Conservation (phyloP, 2,113 vertebrate genomes). For the Rattus rattus region DNA sequence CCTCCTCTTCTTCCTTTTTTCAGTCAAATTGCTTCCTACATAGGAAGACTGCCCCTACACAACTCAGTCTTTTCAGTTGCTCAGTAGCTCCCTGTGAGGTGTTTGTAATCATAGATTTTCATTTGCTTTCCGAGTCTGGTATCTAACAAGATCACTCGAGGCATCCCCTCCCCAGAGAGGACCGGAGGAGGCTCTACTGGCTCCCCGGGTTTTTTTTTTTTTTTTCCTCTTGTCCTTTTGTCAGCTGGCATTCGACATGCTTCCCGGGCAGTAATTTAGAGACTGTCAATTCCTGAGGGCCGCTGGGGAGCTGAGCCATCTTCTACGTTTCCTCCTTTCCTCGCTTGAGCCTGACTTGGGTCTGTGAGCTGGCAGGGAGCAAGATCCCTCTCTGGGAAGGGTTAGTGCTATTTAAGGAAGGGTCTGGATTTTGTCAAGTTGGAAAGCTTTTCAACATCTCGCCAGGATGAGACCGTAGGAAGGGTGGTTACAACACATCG, state of each 20-base stretch:
- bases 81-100: conserved; percentile 23
- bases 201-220: conserved; percentile 29
- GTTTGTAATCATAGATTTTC: conserved; percentile 82
- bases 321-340: background rate
- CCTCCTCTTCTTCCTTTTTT: conserved; percentile 42
- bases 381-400: conserved; percentile 58
- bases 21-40: conserved; percentile 78
- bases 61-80: background rate
- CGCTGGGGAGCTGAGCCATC: conserved; percentile 61
- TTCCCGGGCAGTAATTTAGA: conserved; percentile 80
- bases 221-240: conserved; percentile 56
- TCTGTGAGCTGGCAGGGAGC: conserved; percentile 54
- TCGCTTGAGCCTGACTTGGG: background rate
- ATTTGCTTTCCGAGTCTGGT: conserved; percentile 76
- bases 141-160: conserved; percentile 71
- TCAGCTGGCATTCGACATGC: conserved; percentile 71
- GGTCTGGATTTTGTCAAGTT: conserved; percentile 72
- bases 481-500: conserved; percentile 32
- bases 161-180: conserved; percentile 55
- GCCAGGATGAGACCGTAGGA: conserved; percentile 57
- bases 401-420: conserved; percentile 48
- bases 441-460: conserved; percentile 78
- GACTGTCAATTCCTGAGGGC: conserved; percentile 78
- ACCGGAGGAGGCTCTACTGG: conserved; percentile 39
- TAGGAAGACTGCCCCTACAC: conserved; percentile 64